Base-by-base conservation (phyloP, 1,140 invertebrate species). In the Atta texana region DNA sequence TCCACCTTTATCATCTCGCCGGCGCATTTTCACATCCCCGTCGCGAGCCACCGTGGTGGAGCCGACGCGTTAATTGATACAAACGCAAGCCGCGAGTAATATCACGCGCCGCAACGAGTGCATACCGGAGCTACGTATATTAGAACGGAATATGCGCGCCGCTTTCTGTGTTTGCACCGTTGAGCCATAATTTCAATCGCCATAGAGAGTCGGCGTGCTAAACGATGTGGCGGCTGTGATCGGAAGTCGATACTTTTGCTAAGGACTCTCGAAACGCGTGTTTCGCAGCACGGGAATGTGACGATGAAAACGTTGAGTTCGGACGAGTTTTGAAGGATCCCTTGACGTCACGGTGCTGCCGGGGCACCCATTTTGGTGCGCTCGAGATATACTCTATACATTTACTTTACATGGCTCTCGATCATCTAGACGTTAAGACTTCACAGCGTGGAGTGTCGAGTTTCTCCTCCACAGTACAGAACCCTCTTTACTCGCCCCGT, bases 361-460 rank as follows among this genome's bases (percentile, higher is more conserved):
- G n/a, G 6, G 63, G 49, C 80, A 55, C 55, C 28, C 69, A 74
- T 74, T 84, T 71, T 31, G 18, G n/a, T 51, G 66, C 77, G 51
- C 31, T 5, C 63, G 63, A 44, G 77, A 84, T 84, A 61, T 57
- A 14, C 39, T 82, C 68, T 63, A 84, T 75, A 75, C 80, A 84
- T 80, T 66, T 78, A 61, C 63, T 90, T 90, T 88, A 90, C 88
- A 90, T 87, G 71, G 49, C 63, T 57, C 78, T 88, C 76, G 63
- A 90, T 76, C 89, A 89, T 49, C 78, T 78, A 63, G 86, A 69
- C 88, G 31, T 85, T 75, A 85, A 77, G 74, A 68, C 57, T 57
- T 63, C 53, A 24, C 66, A 53, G 55, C 61, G 57, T 59, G 18
- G 39, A 82, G 77, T 66, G 87, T 64, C 68, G 53, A 85, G 86